Evolutionary conservation across 2,888 invertebrate genomes (phyloP), one percentile per base, ranked within the genome.

Genomic region (Meteorus cinctellus): DNA sequence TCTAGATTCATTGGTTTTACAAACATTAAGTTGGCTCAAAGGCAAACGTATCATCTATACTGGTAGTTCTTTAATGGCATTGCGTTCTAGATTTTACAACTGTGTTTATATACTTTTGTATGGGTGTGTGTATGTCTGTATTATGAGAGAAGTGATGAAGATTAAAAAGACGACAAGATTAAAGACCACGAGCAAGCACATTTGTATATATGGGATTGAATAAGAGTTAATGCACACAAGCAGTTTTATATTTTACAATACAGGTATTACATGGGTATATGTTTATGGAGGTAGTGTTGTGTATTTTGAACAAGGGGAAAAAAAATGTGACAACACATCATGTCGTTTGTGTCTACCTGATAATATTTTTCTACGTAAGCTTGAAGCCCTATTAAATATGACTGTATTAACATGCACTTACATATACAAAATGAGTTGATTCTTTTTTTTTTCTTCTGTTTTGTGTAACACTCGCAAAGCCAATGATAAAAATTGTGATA

Each of bases 321-420:
- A 41, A 76, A 41, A 67, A 67, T 55, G 36, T 34, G 16, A 69
- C 63, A 48, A 69, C 67, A 75, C 74, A 48, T 59, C 51, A 60
- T 75, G 72, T 67, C 77, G 70, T 31, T 29, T 48, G 51, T 41
- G 41, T 72, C 78, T 81, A 81, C 79, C 78, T 80, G 82, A 82
- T 82, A 82, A 81, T 74, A 67, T 68, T 74, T 78, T 59, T 41
- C 12, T 78, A 77, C 77, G 77, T 80, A 78, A 78, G 78, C 78
- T 78, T 16, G n/a, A n/a, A 48, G 48, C n/a, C 8, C 8, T 55
- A 55, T 24, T 55, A 19, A n/a, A 4, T n/a, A 48, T 48, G n/a
- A 16, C 8, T 55, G 12, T 24, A 48, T 41, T 67, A 4, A 19
- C n/a, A 69, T 45, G 29, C 24, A 45, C 51, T 19, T 48, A 31